Evolutionary conservation across 2,888 invertebrate genomes (phyloP), one percentile per base, ranked within the genome.

Genomic region (Netelia inedita): DNA sequence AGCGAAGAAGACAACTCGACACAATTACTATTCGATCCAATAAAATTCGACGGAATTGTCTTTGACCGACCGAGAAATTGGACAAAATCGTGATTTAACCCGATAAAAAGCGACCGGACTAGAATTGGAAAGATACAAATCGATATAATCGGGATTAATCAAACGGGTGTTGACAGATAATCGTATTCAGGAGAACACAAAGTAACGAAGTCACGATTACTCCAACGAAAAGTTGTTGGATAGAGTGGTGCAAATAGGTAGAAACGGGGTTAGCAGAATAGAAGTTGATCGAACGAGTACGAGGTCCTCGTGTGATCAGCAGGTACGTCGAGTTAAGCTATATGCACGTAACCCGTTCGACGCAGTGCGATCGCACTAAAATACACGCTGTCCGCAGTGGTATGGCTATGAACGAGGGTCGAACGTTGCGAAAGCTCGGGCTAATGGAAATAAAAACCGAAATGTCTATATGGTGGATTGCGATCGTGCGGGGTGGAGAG

Each of bases 381-480:
- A 35, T 35, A 35, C 35, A 35, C 5, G 35, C 35, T 35, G 35
- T 35, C 35, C 35, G 35, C 35, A 35, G 35, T 6, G 35, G 6
- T 6, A 35, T 35, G 35, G 35, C 35, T 35, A 35, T 35, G 8
- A 35, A 35, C 35, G 35, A 35, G 8, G 35, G 35, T 14, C 61
- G 43, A 23, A 46, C 5, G 19, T 19, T n/a, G 28, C 61, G 23
- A 16, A 73, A 61, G 23, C 63, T 75, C 55, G 65, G 35, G 21
- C 21, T 75, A 74, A 75, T 75, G 68, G 79, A 75, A 79, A 79
- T 35, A 35, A 35, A 35, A 35, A 35, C 35, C 35, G 35, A 35
- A 35, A 35, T 35, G 35, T 35, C 35, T 35, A 35, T 35, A 6
- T 35, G 35, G 5, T 8, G 35, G 35, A 35, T 35, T 5, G 35